Evolutionary conservation across 2,888 invertebrate species (phyloP).

Genomic region (Plebejus anna): DNA sequence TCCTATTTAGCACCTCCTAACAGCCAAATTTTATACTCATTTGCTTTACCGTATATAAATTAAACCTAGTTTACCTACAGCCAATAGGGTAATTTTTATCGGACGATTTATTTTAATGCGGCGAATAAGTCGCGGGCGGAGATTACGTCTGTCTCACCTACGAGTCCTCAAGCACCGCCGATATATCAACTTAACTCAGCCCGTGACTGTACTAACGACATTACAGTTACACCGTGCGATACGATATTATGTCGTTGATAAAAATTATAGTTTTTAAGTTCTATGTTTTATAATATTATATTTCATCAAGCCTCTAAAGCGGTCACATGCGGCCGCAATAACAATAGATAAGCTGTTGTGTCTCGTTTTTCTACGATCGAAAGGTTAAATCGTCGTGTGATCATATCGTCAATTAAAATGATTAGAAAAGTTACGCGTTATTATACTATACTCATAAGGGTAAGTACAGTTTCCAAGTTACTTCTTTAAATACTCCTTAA

Average conservation of each 20-base stretch:
- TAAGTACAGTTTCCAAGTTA: too few relatives aligned
- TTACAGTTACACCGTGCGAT: slow-evolving; percentile 45
- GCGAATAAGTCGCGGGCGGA: slow-evolving; percentile 34
- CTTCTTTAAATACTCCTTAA: too few relatives aligned
- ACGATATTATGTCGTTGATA: slow-evolving; percentile 38
- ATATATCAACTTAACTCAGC: slow-evolving; percentile 67
- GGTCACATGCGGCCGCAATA: too few relatives aligned
- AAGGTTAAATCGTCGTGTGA: too few relatives aligned
- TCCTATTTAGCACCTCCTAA: too few relatives aligned
- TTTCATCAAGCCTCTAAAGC: too few relatives aligned
- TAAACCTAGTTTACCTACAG: not conserved
- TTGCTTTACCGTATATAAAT: not conserved
- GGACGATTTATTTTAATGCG: slow-evolving; percentile 36
- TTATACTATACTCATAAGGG: too few relatives aligned
- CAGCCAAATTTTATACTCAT: not conserved
- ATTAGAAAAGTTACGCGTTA: too few relatives aligned
- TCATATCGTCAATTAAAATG: too few relatives aligned
- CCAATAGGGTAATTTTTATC: slow-evolving; percentile 30
- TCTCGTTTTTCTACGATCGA: too few relatives aligned
- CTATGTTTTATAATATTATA: too few relatives aligned
- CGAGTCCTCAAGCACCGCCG: slow-evolving; percentile 57
- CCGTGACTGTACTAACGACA: slow-evolving; percentile 63
- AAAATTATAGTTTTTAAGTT: not conserved
- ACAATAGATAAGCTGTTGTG: too few relatives aligned
- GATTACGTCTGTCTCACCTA: slow-evolving; percentile 49